phyloP scores from a whole-genome alignment of 1,140 invertebrate genomes.

The Drosophila tropicalis region DNA sequence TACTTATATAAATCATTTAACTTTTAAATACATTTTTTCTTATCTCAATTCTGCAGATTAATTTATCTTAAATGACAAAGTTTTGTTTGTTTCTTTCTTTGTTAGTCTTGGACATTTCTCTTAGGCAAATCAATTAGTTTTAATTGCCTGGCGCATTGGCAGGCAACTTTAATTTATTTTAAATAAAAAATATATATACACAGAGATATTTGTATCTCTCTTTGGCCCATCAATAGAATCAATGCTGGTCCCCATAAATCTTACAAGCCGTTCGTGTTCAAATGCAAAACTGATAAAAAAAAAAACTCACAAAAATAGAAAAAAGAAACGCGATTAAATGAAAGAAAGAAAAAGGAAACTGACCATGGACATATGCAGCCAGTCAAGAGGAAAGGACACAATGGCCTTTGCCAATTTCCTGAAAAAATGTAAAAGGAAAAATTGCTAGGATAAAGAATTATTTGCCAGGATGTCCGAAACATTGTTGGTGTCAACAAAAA shows the following conservation, averaged over 20 bases:
- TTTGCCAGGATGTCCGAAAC: conserved; percentile 13
- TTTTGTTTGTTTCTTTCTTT: neutral
- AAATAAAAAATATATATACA: conserved; percentile 31
- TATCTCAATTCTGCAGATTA: no score
- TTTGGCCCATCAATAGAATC: conserved; percentile 7
- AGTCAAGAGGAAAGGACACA: conserved; percentile 13
- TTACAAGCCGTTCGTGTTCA: conserved; percentile 12
- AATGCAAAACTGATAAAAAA: conserved; percentile 14
- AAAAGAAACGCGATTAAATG: neutral
- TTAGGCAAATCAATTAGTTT: conserved; percentile 12
- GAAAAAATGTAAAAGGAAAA: conserved; percentile 1
- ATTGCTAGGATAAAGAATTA: conserved; percentile 3
- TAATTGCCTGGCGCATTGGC: conserved; percentile 7
- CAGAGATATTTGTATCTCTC: neutral
- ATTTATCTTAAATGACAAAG: neutral
- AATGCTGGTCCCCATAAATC: conserved; percentile 11
- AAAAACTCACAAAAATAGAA: neutral
- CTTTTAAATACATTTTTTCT: no score
- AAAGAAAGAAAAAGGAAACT: conserved; percentile 14
- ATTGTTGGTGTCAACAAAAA: conserved; percentile 9
- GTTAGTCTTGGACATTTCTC: conserved; percentile 1
- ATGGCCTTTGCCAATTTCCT: conserved; percentile 12
- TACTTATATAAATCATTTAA: no score
- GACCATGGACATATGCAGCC: conserved; percentile 11
- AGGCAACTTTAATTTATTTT: conserved; percentile 3